A percentile compares a stretch with the other conserved stretches of the same genome.
Conservation (phyloP, 2,113 vertebrate genomes). For the Tetrao urogallus region DNA sequence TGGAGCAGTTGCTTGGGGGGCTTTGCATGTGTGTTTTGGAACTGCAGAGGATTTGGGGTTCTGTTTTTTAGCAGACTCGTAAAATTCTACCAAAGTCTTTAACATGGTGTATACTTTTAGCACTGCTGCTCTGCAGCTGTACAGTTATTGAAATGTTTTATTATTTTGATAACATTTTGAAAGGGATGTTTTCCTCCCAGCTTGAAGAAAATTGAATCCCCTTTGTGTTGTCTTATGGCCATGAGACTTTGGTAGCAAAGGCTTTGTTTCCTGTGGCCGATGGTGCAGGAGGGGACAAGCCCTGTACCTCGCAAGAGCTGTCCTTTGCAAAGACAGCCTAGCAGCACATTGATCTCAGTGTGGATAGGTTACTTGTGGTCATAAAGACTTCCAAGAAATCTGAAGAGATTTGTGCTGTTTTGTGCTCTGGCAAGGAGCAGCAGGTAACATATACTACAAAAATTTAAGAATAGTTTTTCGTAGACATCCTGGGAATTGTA, state of each 20-base stretch:
- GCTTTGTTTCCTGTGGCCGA: neutral
- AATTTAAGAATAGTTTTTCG: neutral
- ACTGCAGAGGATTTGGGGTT: conserved; percentile 22
- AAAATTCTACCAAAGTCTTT: conserved; percentile 57
- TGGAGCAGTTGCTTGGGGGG: neutral
- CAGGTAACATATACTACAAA: neutral
- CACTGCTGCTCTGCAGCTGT: conserved; percentile 62
- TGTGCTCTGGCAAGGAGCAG: neutral
- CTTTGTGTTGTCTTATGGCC: neutral
- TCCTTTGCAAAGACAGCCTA: neutral
- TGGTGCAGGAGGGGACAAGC: neutral
- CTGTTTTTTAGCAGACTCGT: conserved; percentile 41
- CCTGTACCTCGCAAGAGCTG: neutral
- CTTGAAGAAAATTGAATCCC: conserved; percentile 37
- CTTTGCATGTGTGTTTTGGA: neutral
- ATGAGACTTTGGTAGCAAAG: neutral
- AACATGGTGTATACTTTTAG: conserved; percentile 20
- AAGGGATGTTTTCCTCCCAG: conserved; percentile 56
- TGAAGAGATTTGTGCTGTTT: neutral
- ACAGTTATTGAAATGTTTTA: conserved; percentile 68
- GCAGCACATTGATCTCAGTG: fast-evolving
- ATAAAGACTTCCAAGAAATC: neutral
- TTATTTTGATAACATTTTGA: conserved; percentile 64
- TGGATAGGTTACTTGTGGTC: neutral
- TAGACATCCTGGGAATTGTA: neutral